phyloP scores from a whole-genome alignment of 1,140 invertebrate species.

The Ptiloglossa arizonensis region DNA sequence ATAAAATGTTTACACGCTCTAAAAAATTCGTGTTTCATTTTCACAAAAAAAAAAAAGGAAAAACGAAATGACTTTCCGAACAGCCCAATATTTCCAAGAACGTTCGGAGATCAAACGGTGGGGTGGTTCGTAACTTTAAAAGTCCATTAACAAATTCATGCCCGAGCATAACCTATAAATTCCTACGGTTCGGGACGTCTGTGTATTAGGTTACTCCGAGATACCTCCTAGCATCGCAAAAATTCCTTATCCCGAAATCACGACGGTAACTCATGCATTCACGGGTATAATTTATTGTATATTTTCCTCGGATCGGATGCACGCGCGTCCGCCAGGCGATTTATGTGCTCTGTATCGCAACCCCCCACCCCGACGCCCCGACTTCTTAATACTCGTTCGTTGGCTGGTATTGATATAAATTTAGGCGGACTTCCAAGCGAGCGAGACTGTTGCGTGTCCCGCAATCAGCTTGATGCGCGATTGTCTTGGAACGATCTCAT shows the following conservation, averaged over 20 bases:
- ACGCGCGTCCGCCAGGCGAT: constrained; percentile 13
- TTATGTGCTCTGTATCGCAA: constrained; percentile 7
- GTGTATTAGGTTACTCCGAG: no score
- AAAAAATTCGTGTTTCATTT: no score
- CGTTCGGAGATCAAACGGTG: no score
- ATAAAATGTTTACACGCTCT: no score
- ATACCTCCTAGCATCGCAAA: no score
- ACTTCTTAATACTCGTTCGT: constrained; percentile 25
- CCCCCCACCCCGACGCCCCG: not conserved
- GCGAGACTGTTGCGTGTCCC: constrained; percentile 35
- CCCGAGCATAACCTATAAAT: no score
- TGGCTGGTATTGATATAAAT: constrained; percentile 43
- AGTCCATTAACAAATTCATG: no score
- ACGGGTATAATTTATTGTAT: constrained; percentile 1
- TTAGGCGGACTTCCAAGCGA: constrained; percentile 28
- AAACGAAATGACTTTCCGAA: no score
- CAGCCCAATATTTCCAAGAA: no score
- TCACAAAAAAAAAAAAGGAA: no score
- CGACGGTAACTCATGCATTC: not conserved
- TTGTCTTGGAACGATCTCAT: constrained; percentile 61
- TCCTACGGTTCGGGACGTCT: no score
- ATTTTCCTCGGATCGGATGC: constrained; percentile 4
- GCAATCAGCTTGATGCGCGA: constrained; percentile 54
- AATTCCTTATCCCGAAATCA: not conserved
- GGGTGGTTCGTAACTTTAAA: no score